Base-by-base conservation (phyloP, 2,113 vertebrate genomes). In the Gobiocypris rarus region DNA sequence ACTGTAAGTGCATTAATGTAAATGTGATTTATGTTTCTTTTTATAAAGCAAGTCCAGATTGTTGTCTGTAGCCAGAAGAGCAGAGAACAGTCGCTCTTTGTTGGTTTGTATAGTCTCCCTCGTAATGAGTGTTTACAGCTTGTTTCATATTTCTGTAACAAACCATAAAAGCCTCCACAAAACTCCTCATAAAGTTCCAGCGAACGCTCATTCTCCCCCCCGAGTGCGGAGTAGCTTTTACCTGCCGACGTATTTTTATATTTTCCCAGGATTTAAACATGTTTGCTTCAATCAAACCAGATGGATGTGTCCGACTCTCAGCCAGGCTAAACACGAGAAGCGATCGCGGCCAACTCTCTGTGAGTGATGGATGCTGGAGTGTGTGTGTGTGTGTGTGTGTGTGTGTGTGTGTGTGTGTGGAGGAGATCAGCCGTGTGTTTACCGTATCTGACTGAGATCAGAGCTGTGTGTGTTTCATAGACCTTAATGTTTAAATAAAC, bases 401-500 rank as follows among this genome's bases (percentile, higher is more conserved):
- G n/a, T n/a, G n/a, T n/a, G n/a, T n/a, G n/a, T n/a, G n/a, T n/a
- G 63, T 76, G 59, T 84, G 69, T 76, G 71, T 65, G 34, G 22
- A 11, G 34, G 59, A 24, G 67, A 83, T 84, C 41, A 69, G 82
- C 71, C 63, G 61, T 56, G 76, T 81, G 73, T 86, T 80, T 84
- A 81, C 13, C 15, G 50, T 58, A 56, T 65, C 81, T 70, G 78
- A 75, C 69, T 28, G 82, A 84, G 77, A 81, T 84, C 77, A 75
- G 75, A 81, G 48, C 26, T 50, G 61, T 52, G 43, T 63, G 38
- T 34, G 61, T 81, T 34, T 69, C 24, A 52, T 52, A 69, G 41
- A 22, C 26, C 9, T 50, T 52, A 81, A 81, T 81, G 83, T 84
- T 84, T 79, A 79, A 81, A 81, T 50, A 81, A 81, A 81, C 80